Percentiles rank a stretch among this genome's conserved stretches.
Evolutionary conservation across 2,113 vertebrate species (phyloP).

Genomic region (Hemibates koningsi): DNA sequence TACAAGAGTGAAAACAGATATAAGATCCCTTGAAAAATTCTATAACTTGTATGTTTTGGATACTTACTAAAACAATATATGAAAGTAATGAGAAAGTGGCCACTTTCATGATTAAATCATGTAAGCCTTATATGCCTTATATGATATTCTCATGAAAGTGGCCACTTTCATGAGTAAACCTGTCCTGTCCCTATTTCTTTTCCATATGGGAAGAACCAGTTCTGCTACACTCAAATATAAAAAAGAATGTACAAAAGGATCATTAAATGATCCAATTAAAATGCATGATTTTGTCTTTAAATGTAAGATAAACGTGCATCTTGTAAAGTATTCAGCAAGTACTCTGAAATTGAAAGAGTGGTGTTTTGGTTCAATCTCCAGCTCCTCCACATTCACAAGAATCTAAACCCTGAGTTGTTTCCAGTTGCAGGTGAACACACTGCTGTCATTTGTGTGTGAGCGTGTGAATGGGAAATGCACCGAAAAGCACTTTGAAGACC

Average conservation of each 20-base stretch:
- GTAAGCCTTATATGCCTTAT: too few relatives aligned
- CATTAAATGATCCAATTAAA: background rate
- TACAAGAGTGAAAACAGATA: too few relatives aligned
- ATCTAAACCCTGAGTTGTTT: background rate
- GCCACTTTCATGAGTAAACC: too few relatives aligned
- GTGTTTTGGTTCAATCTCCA: background rate
- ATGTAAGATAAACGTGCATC: background rate
- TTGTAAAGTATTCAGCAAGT: background rate
- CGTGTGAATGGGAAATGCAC: background rate
- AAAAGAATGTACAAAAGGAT: background rate
- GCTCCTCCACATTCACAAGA: background rate
- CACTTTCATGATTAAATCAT: too few relatives aligned
- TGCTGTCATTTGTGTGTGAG: background rate
- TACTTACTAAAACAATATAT: too few relatives aligned
- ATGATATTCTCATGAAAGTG: too few relatives aligned
- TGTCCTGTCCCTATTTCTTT: too few relatives aligned
- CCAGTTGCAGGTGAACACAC: background rate
- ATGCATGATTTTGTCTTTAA: background rate
- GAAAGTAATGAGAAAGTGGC: too few relatives aligned
- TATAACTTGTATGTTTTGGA: too few relatives aligned
- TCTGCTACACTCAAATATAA: background rate
- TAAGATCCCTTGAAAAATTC: too few relatives aligned
- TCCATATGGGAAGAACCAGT: background rate
- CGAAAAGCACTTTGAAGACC: background rate
- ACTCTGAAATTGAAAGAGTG: background rate